These are phyloP conservation scores for Cephus spinipes DNA, from an alignment of 2,888 invertebrate species.

Conservation along the genomic window DNA sequence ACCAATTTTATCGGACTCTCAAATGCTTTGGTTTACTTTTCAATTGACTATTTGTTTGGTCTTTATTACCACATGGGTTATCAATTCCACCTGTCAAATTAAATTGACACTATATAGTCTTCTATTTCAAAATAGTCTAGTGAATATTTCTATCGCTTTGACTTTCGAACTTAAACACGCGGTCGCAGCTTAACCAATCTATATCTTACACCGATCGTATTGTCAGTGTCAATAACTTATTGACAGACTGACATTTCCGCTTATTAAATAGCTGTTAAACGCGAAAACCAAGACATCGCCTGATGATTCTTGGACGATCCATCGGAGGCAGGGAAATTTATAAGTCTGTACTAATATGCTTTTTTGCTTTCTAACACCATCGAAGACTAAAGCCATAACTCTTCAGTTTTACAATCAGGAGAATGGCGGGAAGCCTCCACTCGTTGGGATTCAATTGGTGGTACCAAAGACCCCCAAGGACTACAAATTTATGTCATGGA, in stretches of 20 bases:
- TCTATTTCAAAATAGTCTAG: too few relatives aligned
- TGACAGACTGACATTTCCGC: neutral
- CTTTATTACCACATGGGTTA: too few relatives aligned
- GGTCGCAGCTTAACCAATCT: too few relatives aligned
- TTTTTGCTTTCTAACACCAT: neutral
- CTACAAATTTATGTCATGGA: constrained; percentile 78
- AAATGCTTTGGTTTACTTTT: neutral
- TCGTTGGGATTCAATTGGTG: constrained; percentile 64
- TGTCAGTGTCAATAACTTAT: neutral
- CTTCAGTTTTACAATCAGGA: constrained; percentile 66
- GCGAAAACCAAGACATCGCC: neutral
- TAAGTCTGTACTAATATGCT: neutral
- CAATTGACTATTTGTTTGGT: neutral
- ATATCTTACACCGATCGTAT: neutral
- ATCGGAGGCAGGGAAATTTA: neutral
- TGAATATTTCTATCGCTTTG: too few relatives aligned
- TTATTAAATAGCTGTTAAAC: neutral
- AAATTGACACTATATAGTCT: too few relatives aligned
- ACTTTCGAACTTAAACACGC: too few relatives aligned
- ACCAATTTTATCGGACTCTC: neutral
- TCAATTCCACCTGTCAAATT: too few relatives aligned
- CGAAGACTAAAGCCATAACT: constrained; percentile 33
- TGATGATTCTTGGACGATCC: neutral
- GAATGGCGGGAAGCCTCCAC: constrained; percentile 65
- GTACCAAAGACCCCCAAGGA: constrained; percentile 65